Evolutionary conservation across 2,888 invertebrate species (phyloP), one percentile per base, ranked within the genome.

Genomic region (Agelastica alni): DNA sequence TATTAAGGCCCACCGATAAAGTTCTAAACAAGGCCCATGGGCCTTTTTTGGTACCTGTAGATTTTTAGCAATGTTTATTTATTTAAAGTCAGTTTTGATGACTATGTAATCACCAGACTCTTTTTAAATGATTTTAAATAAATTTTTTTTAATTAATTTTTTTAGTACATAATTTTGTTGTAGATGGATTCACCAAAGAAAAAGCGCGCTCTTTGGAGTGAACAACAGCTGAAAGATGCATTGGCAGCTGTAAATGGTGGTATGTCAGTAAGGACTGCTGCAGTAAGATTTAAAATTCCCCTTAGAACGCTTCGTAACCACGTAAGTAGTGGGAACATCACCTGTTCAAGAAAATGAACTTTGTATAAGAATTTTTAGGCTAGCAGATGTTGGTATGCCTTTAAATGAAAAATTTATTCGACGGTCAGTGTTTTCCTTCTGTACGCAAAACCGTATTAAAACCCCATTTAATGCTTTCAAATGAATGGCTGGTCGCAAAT

Each of bases 311-410:
- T n/a, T n/a, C n/a, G n/a, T n/a, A n/a, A n/a, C n/a, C n/a, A n/a
- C n/a, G n/a, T n/a, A n/a, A n/a, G n/a, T n/a, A n/a, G n/a, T n/a
- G n/a, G n/a, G n/a, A n/a, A n/a, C n/a, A n/a, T n/a, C n/a, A n/a
- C n/a, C n/a, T n/a, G 28, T 10, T 3, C 34, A 46, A n/a, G 46
- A 46, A 12, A 12, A 2, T 9, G 34, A 46, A 12, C 28, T 46
- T 10, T 28, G 14, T 7, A 10, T 14, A 13, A 16, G 34, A 13
- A 32, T 46, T 12, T 16, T 20, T 10, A 28, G 26, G 6, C 13
- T 36, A 4, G 9, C 36, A 2, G 34, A 34, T 10, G 36, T 34
- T 20, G 46, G 46, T 4, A 16, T 34, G 17, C 46, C 46, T 6
- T 4, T 46, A 9, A 46, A 18, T 2, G 9, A 5, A 6, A 46